Evolutionary conservation across 2,113 vertebrate genomes (phyloP), one percentile per base, ranked within the genome.

Genomic region (Anarrhichthys ocellatus): DNA sequence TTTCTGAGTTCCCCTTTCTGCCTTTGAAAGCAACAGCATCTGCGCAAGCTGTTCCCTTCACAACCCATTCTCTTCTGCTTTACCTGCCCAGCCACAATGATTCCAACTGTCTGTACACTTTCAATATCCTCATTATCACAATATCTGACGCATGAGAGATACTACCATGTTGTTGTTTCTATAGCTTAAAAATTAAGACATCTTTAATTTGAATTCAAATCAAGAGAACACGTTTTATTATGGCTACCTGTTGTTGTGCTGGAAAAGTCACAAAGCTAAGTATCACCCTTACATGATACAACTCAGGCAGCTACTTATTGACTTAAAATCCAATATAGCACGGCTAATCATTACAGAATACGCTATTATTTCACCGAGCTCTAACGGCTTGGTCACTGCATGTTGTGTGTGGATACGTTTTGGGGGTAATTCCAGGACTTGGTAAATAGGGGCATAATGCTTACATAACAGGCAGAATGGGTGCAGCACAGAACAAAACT

Each of bases 1-100:
- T 94, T 87, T 92, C 88, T 83, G 66, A 93, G 87, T 95, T 94
- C 94, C 93, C 88, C 84, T 89, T 95, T 93, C 83, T 68, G 81
- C 73, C 78, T 86, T 72, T 90, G 78, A 88, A 87, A 89, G 87
- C 78, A 78, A 81, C 87, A 76, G 70, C 77, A 74, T 87, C 76
- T 91, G 85, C 73, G 76, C 73, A 46, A 42, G 24, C 81, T 83
- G 82, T 82, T 82, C 80, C 87, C 74, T 67, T 63, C 40, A 14
- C 59, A 74, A 85, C 58, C 69, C 7, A 67, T 76, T 76, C 80
- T 90, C 78, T 93, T 92, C 92, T 91, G 86, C 89, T 93, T 95
- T 92, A 93, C 88, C 87, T 89, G 73, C 54, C 29, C 79, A 27
- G 36, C 58, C 80, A 84, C 86, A 82, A 79, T 24, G 27, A 34